Percentiles rank a stretch among this genome's conserved stretches.
Conservation (phyloP, 2,797 vertebrate genomes). For the Saxicola maurus region DNA sequence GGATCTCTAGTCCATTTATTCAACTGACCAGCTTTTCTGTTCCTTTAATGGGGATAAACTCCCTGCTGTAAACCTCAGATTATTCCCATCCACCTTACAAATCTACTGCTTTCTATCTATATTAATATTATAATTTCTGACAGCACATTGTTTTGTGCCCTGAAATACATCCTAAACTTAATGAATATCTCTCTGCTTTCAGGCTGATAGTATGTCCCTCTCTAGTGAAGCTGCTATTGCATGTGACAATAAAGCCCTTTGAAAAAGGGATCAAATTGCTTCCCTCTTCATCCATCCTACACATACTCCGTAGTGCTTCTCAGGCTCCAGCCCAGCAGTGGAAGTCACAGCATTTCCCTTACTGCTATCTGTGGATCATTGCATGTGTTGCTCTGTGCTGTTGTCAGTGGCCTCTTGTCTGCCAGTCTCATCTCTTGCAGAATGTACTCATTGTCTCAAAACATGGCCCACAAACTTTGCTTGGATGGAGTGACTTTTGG, state of each 20-base stretch:
- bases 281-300: background rate
- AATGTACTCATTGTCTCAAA: background rate
- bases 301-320: fast-evolving
- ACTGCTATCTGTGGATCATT: fast-evolving
- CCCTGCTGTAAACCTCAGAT: background rate
- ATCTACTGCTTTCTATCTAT: background rate
- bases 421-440: background rate
- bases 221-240: background rate
- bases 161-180: background rate
- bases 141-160: background rate
- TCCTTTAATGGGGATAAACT: background rate
- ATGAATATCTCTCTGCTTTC: background rate
- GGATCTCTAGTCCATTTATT: conserved; percentile 4
- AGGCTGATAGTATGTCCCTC: background rate
- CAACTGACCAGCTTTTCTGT: background rate
- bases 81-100: background rate
- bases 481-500: background rate
- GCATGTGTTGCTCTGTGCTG: fast-evolving
- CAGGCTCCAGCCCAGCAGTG: background rate
- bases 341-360: background rate
- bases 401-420: background rate
- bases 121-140: background rate
- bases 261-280: background rate
- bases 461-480: background rate
- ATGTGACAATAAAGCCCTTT: background rate